Evolutionary conservation across 2,113 vertebrate genomes (phyloP).

Genomic region (Sardina pilchardus): DNA sequence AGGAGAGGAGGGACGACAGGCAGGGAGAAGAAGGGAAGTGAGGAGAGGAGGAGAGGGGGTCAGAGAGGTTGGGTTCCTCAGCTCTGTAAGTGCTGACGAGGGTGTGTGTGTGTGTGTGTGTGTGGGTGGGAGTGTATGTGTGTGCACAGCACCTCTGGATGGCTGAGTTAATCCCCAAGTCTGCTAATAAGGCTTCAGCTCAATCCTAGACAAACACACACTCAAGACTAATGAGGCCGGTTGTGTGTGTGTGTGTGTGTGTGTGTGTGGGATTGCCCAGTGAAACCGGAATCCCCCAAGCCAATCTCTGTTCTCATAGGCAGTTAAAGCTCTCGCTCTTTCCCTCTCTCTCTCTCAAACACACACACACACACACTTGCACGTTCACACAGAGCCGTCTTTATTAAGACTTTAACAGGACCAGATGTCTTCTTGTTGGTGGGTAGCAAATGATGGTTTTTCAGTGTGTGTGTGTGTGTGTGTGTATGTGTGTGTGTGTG

Average conservation of each 20-base stretch:
- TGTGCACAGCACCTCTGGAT: not conserved
- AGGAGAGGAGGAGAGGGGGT: not conserved
- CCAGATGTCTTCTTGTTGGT: not conserved
- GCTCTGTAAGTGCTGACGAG: not conserved
- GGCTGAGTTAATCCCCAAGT: not conserved
- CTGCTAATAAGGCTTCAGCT: not conserved
- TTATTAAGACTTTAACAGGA: not conserved
- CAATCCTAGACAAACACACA: not conserved
- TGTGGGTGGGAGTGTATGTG: not conserved
- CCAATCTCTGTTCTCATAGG: not conserved
- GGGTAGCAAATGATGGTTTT: not conserved
- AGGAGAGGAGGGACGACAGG: not conserved
- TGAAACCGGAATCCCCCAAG: not conserved
- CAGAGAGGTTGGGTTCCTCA: not conserved
- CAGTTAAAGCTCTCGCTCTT: not conserved
- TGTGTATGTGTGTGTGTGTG: not conserved
- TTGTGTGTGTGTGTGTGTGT: not conserved
- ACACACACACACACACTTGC: not conserved
- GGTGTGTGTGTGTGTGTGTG: not conserved
- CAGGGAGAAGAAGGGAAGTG: too few relatives aligned
- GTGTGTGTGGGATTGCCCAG: not conserved
- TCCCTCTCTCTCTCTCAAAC: not conserved
- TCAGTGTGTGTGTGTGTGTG: not conserved
- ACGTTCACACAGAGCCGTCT: not conserved
- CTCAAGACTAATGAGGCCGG: not conserved